phyloP scores from a whole-genome alignment of 2,113 vertebrate species.

The Gambusia affinis region DNA sequence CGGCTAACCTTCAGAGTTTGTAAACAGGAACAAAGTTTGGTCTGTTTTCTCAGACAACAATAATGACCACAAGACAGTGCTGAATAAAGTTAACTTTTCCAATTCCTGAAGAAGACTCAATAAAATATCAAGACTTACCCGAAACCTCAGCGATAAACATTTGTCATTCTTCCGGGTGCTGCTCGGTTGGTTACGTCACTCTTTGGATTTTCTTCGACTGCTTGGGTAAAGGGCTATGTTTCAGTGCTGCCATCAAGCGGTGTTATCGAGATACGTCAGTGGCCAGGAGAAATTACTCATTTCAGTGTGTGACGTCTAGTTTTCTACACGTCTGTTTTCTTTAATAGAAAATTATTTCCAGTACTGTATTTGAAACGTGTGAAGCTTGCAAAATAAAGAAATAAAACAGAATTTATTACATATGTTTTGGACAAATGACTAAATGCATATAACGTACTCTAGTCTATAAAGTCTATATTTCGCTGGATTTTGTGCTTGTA shows the following conservation, averaged over 20 bases:
- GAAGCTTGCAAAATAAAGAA: too few species aligned
- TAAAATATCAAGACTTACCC: constrained; percentile 34
- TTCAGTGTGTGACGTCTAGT: too few species aligned
- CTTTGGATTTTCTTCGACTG: constrained; percentile 18
- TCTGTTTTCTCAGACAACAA: background rate
- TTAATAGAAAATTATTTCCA: too few species aligned
- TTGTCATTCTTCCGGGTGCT: constrained; percentile 71
- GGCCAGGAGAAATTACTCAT: too few species aligned
- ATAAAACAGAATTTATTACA: too few species aligned
- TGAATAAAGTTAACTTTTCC: accelerated
- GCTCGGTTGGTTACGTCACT: background rate
- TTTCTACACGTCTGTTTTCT: too few species aligned
- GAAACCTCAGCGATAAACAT: constrained; percentile 28
- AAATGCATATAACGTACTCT: too few species aligned
- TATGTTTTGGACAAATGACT: too few species aligned
- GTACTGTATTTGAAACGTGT: too few species aligned
- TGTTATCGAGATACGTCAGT: background rate
- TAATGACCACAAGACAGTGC: too few species aligned
- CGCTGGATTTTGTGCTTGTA: background rate
- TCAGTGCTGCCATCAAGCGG: background rate
- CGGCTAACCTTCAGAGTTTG: background rate
- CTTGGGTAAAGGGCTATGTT: background rate
- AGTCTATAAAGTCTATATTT: too few species aligned
- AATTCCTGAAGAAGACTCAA: background rate
- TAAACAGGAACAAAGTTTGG: too few species aligned